These are phyloP conservation scores for Nerophis ophidion DNA, from an alignment of 2,113 vertebrate genomes.

Conservation along the genomic window DNA sequence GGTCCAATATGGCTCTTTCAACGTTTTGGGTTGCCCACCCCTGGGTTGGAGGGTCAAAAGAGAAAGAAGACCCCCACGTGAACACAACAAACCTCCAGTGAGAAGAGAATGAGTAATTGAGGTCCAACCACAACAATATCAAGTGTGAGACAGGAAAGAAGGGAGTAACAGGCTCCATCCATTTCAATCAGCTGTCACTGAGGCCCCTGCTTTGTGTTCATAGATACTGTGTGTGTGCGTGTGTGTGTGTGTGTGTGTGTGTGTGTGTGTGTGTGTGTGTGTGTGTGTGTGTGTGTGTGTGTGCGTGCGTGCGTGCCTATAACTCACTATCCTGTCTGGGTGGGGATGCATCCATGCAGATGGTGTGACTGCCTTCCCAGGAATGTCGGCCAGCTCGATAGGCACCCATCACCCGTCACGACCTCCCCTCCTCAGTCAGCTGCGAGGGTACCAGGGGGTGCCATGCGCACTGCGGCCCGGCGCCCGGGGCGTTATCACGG, in stretches of 20 bases:
- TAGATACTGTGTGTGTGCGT: neutral
- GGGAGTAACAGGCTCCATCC: constrained; percentile 44
- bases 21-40: too few species aligned
- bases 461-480: constrained; percentile 3
- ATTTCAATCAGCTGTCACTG: constrained; percentile 52
- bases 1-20: too few species aligned
- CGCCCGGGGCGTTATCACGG: constrained; percentile 21
- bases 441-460: constrained; percentile 27
- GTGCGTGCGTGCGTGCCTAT: neutral
- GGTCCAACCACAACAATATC: constrained; percentile 8
- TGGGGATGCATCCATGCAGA: constrained; percentile 11
- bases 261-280: too few species aligned
- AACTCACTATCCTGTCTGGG: constrained; percentile 29
- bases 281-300: constrained; percentile 13
- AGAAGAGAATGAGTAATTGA: neutral
- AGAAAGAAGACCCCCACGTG: too few species aligned
- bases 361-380: constrained; percentile 20
- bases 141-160: constrained; percentile 24
- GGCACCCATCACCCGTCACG: constrained; percentile 21
- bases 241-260: neutral
- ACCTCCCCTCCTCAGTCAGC: constrained; percentile 29
- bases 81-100: constrained; percentile 6
- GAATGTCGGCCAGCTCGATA: constrained; percentile 51
- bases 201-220: constrained; percentile 8
- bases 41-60: too few species aligned